Evolutionary conservation across 2,113 vertebrate species (phyloP).

Genomic region (Pachypanchax playfairii): DNA sequence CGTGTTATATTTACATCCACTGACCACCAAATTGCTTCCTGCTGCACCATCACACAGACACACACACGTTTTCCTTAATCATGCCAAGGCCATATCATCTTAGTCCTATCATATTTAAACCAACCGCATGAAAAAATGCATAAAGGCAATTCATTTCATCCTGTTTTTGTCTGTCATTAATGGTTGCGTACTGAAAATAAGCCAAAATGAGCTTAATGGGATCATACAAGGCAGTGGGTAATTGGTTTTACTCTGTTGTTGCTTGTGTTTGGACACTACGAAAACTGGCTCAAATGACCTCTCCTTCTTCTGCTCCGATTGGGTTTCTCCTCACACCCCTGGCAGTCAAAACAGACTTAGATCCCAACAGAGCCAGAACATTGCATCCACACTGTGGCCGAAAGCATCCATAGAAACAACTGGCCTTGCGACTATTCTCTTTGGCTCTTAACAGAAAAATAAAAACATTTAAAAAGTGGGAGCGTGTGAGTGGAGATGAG

Average conservation of each 20-base stretch:
- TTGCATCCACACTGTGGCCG: conserved; percentile 30
- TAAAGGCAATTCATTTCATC: conserved; percentile 12
- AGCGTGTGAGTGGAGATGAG: conserved; percentile 44
- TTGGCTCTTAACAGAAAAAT: conserved; percentile 7
- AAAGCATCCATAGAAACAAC: conserved; percentile 8
- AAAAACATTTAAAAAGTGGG: conserved; percentile 56
- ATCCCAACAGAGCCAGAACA: conserved; percentile 35
- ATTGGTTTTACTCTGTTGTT: conserved; percentile 24
- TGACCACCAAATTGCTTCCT: conserved; percentile 62
- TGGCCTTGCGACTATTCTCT: conserved; percentile 5
- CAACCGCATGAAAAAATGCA: not conserved
- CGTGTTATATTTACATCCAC: conserved; percentile 75
- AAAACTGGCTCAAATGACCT: conserved; percentile 24
- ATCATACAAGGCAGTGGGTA: conserved; percentile 2
- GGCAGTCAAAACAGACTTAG: conserved; percentile 39
- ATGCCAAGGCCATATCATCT: not conserved
- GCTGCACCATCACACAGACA: conserved; percentile 20
- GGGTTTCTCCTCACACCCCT: conserved; percentile 36
- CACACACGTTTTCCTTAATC: conserved; percentile 1
- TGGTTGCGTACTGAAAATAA: conserved; percentile 15
- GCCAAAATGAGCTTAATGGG: conserved; percentile 23
- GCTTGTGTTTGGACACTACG: conserved; percentile 24
- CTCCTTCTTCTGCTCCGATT: conserved; percentile 17
- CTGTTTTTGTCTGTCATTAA: conserved; percentile 25
- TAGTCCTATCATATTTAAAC: not conserved